Conservation (phyloP, 2,888 invertebrate genomes). For the Brachyptera risi region DNA sequence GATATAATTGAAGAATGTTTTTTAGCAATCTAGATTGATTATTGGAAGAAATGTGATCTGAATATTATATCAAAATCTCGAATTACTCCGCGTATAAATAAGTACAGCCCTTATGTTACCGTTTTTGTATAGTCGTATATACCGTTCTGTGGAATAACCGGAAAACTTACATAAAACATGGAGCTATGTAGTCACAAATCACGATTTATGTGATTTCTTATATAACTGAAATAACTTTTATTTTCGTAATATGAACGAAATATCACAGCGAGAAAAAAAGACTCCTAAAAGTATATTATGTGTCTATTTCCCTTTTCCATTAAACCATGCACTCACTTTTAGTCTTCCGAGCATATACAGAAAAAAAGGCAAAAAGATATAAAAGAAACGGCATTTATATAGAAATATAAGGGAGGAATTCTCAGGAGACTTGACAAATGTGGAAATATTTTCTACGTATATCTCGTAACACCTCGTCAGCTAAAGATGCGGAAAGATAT, state of each 20-base stretch:
- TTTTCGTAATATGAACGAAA: constrained; percentile 13
- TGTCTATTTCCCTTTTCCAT: constrained; percentile 16
- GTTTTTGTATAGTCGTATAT: too few species aligned
- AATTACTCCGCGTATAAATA: too few species aligned
- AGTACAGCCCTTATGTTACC: too few species aligned
- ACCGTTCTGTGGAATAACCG: too few species aligned
- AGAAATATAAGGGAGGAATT: constrained; percentile 20
- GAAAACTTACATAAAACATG: too few species aligned
- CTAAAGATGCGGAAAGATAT: neutral
- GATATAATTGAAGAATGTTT: too few species aligned
- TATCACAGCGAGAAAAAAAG: neutral
- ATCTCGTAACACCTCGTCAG: constrained; percentile 18
- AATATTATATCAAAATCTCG: too few species aligned
- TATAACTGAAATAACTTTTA: neutral
- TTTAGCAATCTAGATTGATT: too few species aligned
- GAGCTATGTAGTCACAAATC: constrained; percentile 10
- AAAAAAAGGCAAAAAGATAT: constrained; percentile 5
- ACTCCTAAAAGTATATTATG: neutral
- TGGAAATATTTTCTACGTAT: constrained; percentile 18
- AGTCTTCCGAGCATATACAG: neutral
- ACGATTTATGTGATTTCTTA: constrained; percentile 10
- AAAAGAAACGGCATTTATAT: constrained; percentile 22
- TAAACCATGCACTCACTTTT: constrained; percentile 12
- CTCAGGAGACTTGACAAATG: constrained; percentile 15
- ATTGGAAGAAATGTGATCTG: too few species aligned